Evolutionary conservation across 2,113 vertebrate genomes (phyloP).

Genomic region (Okapia johnstoni): DNA sequence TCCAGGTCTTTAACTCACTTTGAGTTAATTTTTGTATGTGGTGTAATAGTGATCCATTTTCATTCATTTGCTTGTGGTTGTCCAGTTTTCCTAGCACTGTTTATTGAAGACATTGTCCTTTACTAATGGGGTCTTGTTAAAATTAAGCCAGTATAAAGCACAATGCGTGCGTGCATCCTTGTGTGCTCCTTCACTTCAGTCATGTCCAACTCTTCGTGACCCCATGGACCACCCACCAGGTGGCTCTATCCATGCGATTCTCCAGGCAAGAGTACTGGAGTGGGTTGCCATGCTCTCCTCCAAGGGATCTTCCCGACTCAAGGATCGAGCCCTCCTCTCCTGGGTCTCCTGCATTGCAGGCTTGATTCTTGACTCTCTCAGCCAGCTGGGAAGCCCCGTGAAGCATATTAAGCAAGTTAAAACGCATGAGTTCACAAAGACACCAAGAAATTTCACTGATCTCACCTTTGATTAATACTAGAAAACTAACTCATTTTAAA

Average conservation of each 20-base stretch:
- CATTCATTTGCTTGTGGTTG: not conserved
- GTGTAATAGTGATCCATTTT: not conserved
- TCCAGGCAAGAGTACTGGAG: not conserved
- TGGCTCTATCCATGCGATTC: not conserved
- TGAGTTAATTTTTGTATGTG: not conserved
- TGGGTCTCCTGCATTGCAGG: not conserved
- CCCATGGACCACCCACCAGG: not conserved
- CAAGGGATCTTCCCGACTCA: not conserved
- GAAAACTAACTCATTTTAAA: not conserved
- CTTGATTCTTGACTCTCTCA: not conserved
- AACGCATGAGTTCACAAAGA: not conserved
- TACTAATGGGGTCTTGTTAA: not conserved
- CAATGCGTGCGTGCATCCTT: not conserved
- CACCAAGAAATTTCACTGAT: not conserved
- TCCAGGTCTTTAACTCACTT: not conserved
- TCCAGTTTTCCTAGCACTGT: not conserved
- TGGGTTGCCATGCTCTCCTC: not conserved
- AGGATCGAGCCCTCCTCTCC: not conserved
- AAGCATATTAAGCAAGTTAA: not conserved
- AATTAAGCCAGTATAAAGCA: not conserved
- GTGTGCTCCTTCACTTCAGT: not conserved
- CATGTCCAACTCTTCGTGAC: not conserved
- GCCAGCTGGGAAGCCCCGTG: not conserved
- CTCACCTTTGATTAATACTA: not conserved
- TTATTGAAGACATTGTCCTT: not conserved